Base-by-base conservation (phyloP, 2,888 invertebrate genomes). In the Phymatocera aterrima region DNA sequence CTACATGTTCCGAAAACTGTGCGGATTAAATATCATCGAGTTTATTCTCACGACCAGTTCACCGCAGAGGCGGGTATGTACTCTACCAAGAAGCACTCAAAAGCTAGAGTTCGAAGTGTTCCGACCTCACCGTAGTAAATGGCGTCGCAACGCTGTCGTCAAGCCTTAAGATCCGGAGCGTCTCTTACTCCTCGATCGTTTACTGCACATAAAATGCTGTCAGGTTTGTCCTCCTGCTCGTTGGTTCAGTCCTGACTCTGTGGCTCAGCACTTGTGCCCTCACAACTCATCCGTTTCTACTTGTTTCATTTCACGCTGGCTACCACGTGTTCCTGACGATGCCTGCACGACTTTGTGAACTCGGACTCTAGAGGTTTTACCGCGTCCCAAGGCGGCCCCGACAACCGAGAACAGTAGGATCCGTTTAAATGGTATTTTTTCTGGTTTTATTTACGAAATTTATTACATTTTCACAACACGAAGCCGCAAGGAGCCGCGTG, bases 151-250 rank as follows among this genome's bases (percentile, higher is more conserved):
- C 72, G 72, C 51, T 51, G 31, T 72, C 72, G 72, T 72, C 72
- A 72, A 72, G 48, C 72, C 51, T 72, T 51, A 72, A 72, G 72
- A 48, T 72, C 72, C 72, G n/a, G 21, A 3, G 72, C 51, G 48
- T 70, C 78, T 78, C 60, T 60, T 54, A 60, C 68, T 40, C 40
- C 54, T 78, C 43, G 78, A 78, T 78, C 78, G 78, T 78, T 78
- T 54, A 70, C 54, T 65, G 51, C 51, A 68, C 78, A 68, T 78
- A 78, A 78, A 78, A 78, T 65, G 40, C 57, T 57, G 43, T 78
- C 70, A 43, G 70, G 77, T 54, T 64, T 70, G 28, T 65, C 54
- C 31, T 77, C 65, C 48, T 65, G 51, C 65, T 57, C 48, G 40
- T 31, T 18, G 72, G 31, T 43, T 37, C 40, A n/a, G 54, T 54